Evolutionary conservation across 2,888 invertebrate species (phyloP), one percentile per base, ranked within the genome.

Genomic region (Oasisia sp.): DNA sequence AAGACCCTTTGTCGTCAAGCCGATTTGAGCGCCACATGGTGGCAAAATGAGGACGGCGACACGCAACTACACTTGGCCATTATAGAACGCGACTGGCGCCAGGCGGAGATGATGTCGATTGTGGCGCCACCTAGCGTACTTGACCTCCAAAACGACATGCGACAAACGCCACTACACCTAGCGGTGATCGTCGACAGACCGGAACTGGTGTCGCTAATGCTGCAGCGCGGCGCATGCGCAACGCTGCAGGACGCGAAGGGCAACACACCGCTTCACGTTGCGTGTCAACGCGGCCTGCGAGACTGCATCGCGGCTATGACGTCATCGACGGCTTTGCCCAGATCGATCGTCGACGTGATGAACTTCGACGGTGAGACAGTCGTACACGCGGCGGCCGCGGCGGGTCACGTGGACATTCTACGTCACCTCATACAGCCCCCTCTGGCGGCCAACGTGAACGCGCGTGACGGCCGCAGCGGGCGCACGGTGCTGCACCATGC

Each of bases 41-140:
- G 74, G 19, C 74, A 74, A 74, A 74, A 74, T 27, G 74, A 74
- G 74, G 74, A 74, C 74, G 74, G 74, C 27, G 74, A 74, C 97
- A 98, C 98, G 95, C 97, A 98, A 96, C 97, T 99, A 94, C 99
- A 99, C 97, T 97, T 98, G 94, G 98, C 98, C 74, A 98, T 98
- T 94, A 97, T 98, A 92, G 97, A 98, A 94, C 98, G 98, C 91
- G 97, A 97, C 95, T 97, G 97, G 93, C 98, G 98, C 95, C 97
- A 98, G 93, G 97, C 98, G 0, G 97, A 97, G 94, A 97, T 97
- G 92, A 97, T 99, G 91, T 98, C 98, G 94, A 97, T 97, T 93
- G 97, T 98, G 95, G 98, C 98, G 93, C 98, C 98, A 74, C 97
- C 98, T 92, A 97, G 97, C 91, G 97, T 98, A 93, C 97, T 99